Conservation (phyloP, 2,888 invertebrate genomes). For the Unio delphinus region DNA sequence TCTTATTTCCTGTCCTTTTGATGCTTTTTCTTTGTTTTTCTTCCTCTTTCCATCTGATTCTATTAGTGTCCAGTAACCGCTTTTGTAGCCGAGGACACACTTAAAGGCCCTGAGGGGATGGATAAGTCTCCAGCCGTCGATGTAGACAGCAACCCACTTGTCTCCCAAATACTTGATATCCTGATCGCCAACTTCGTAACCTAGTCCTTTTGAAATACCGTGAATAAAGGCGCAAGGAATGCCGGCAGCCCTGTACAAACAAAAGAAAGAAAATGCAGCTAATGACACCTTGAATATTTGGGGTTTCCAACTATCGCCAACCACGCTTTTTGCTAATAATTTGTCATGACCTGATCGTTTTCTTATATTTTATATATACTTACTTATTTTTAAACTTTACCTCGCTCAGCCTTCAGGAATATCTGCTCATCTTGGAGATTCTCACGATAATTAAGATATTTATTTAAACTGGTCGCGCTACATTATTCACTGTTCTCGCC, state of each 20-base stretch:
- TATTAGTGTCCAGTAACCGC: conserved; percentile 25
- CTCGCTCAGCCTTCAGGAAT: too few relatives aligned
- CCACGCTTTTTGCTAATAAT: too few relatives aligned
- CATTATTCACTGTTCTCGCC: too few relatives aligned
- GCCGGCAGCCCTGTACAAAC: conserved; percentile 27
- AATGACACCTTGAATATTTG: too few relatives aligned
- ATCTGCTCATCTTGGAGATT: too few relatives aligned
- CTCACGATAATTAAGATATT: too few relatives aligned
- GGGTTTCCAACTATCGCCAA: too few relatives aligned
- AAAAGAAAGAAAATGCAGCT: neutral
- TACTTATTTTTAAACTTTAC: too few relatives aligned
- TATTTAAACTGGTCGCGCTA: too few relatives aligned
- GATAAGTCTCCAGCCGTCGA: conserved; percentile 40
- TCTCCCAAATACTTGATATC: conserved; percentile 24
- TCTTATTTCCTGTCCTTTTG: conserved; percentile 10
- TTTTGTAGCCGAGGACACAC: conserved; percentile 27
- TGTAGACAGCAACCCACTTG: conserved; percentile 39
- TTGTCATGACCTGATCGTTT: too few relatives aligned
- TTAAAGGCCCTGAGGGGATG: conserved; percentile 41
- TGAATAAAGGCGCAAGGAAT: conserved; percentile 38
- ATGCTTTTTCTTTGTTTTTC: conserved; percentile 6
- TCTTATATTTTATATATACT: too few relatives aligned
- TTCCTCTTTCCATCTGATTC: conserved; percentile 2
- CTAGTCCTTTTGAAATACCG: conserved; percentile 39
- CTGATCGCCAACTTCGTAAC: conserved; percentile 38